Conservation (phyloP, 2,888 invertebrate species). For the Eilema sororculum region DNA sequence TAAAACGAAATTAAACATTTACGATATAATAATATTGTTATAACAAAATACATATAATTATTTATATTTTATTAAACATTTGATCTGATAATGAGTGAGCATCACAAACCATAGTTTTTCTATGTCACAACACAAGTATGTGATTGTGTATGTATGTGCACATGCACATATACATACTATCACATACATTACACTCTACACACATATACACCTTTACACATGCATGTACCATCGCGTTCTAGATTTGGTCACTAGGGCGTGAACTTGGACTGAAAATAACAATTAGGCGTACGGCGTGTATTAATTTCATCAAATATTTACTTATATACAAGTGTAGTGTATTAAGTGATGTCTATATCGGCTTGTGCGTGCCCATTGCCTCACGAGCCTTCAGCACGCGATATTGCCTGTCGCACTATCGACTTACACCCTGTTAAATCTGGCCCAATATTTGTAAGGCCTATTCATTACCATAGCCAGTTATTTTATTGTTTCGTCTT, state of each 20-base stretch:
- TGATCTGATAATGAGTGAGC: background rate
- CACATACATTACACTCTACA: no score
- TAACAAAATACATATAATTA: no score
- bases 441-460: constrained; percentile 83
- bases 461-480: constrained; percentile 78
- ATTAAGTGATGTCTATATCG: constrained; percentile 77
- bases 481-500: constrained; percentile 80
- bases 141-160: background rate
- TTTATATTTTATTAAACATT: background rate
- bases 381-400: constrained; percentile 70
- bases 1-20: background rate
- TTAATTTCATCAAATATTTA: constrained; percentile 63
- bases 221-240: background rate
- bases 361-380: constrained; percentile 60
- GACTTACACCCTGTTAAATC: constrained; percentile 85
- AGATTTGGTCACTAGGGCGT: background rate
- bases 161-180: no score
- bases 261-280: constrained; percentile 7
- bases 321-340: constrained; percentile 62
- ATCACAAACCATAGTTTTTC: no score
- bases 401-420: constrained; percentile 82
- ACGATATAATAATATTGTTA: background rate
- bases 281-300: constrained; percentile 30
- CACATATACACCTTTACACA: background rate
- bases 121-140: no score